Evolutionary conservation across 2,113 vertebrate species (phyloP), one percentile per base, ranked within the genome.

Genomic region (Rhabdomys dilectus): DNA sequence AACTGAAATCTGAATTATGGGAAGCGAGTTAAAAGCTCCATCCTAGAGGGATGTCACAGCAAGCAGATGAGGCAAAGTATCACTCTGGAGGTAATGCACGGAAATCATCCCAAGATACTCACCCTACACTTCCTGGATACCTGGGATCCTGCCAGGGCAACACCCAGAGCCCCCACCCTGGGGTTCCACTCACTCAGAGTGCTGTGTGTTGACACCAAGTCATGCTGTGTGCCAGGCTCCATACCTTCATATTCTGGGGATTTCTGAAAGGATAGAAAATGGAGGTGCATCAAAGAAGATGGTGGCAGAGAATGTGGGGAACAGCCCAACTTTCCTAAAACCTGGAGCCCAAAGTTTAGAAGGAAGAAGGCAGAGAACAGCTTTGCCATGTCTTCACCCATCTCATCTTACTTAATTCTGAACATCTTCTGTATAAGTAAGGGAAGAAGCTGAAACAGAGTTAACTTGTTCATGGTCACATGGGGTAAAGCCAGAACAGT

Each of bases 1-100:
- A 58, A 60, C 96, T 84, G 77, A 96, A 91, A 86, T 93, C 89
- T 95, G 92, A 96, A 96, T 96, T 93, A 77, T 4, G 45, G 88
- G 96, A 96, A 95, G 92, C 72, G 53, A 91, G 91, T 19, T 10
- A 48, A 87, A 95, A 89, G 93, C 89, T 91, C 91, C 19, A 56
- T 75, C 91, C 92, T 86, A 36, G 90, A 95, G 66, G 56, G 17
- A 96, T 96, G 94, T 96, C 58, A 68, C 16, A 39, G 82, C 85
- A 96, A 34, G 72, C 90, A 91, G 96, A 19, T 66, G 80, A 95
- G 92, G 81, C 80, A 88, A 93, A 81, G 77, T 39, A 68, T 70
- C 42, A 3, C 48, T 45, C 91, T 62, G 48, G 24, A 93, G 45
- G 75, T 26, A 77, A 34, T n/a, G 45, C 72, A n/a, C 1, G 21